Evolutionary conservation across 37 sponge, comb jelly and placozoan genomes (phyloP), one percentile per base, ranked within the genome.

Genomic region (Cladorhizidae sp.): DNA sequence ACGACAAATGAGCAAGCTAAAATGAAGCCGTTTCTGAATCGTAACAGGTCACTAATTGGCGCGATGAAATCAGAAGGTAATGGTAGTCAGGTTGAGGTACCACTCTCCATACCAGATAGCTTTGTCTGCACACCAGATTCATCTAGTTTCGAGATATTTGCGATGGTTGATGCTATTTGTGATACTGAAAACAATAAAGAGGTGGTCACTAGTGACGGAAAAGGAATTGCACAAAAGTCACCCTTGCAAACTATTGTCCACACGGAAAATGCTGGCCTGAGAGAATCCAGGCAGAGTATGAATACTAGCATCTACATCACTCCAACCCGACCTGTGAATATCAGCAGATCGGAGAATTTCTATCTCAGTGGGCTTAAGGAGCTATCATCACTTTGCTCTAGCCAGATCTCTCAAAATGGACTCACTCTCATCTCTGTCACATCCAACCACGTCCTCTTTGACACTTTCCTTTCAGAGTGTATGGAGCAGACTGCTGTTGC

Each of bases 391-490:
- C 75, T 83, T 9, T 62, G 83, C 40, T 68, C 80, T 54, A 89
- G 84, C 36, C 84, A 89, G 32, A 57, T 85, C 50, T 64, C 83
- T 40, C 83, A 83, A 64, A 77, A 82, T 73, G 84, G 88, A 22
- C 57, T 82, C 32, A 78, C 83, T 33, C 64, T 96, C 52, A 93
- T 96, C 58, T 88, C 91, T 62, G 92, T 96, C 35, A 73, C 94
- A 26, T 88, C 88, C 17, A 84, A 93, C 72, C 22, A 26, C 1
- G 54, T 71, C 18, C 82, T 93, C 42, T 91, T 91, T 67, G 70
- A 88, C 32, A 87, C 84, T 0, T 96, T 96, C 59, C 17, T 96
- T 3, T 41, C 78, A n/a, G 91, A 93, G 61, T 93, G 92, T 64
- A 49, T 63, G 43, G 86, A 80, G 31, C 95, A 96, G 78, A 67